Conservation (phyloP, 2,797 vertebrate genomes). For the Echiichthys vipera region DNA sequence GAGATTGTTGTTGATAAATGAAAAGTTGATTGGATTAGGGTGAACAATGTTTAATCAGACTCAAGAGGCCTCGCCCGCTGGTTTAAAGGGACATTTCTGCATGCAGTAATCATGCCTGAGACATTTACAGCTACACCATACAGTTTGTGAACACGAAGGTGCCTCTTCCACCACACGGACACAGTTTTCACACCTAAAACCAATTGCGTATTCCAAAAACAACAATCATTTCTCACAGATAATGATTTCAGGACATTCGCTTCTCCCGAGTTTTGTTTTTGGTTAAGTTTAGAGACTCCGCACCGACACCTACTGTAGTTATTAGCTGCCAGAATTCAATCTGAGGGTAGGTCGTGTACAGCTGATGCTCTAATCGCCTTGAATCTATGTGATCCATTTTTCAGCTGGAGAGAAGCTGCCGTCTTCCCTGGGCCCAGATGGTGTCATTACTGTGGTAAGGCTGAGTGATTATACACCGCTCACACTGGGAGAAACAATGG, state of each 20-base stretch:
- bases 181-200: constrained; percentile 3
- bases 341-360: constrained; percentile 61
- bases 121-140: constrained; percentile 1
- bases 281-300: constrained; percentile 13
- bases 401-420: constrained; percentile 80
- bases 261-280: constrained; percentile 1
- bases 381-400: constrained; percentile 83
- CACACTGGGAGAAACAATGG: constrained; percentile 80
- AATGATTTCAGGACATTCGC: neutral
- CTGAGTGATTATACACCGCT: constrained; percentile 85
- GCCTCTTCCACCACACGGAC: neutral
- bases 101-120: constrained; percentile 39
- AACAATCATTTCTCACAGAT: neutral
- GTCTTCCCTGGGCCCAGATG: constrained; percentile 85
- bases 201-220: neutral
- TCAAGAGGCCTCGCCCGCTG: constrained; percentile 44
- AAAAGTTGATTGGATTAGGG: constrained; percentile 57
- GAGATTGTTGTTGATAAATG: constrained; percentile 60
- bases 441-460: constrained; percentile 86
- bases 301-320: constrained; percentile 41
- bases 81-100: constrained; percentile 39
- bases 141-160: constrained; percentile 28
- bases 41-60: constrained; percentile 72
- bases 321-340: constrained; percentile 60
- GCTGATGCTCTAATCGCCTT: constrained; percentile 83